Conservation (phyloP, 2,888 invertebrate species). For the Lutraria lutraria region DNA sequence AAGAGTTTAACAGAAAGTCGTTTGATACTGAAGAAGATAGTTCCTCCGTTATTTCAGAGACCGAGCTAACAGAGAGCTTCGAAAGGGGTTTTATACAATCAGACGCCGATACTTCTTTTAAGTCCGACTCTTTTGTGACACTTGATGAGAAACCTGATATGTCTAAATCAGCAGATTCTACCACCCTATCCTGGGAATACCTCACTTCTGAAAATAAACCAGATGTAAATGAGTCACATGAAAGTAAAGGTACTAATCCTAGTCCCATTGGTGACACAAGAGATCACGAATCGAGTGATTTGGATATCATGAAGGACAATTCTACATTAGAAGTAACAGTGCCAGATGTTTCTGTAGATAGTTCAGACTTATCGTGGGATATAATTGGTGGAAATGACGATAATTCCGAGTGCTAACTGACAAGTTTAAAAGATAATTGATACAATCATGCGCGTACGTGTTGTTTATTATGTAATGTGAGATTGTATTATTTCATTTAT, state of each 20-base stretch:
- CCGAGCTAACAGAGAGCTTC: not conserved
- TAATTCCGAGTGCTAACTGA: constrained; percentile 37
- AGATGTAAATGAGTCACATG: not conserved
- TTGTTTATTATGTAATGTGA: too few relatives aligned
- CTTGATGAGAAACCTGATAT: constrained; percentile 2
- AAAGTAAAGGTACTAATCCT: not conserved
- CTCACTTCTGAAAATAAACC: constrained; percentile 34
- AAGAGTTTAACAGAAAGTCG: not conserved
- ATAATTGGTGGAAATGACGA: constrained; percentile 32
- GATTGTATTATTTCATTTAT: too few relatives aligned
- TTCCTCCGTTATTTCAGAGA: not conserved
- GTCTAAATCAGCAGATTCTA: constrained; percentile 38
- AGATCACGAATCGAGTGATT: not conserved
- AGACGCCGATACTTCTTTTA: not conserved
- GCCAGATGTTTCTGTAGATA: not conserved
- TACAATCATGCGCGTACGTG: too few relatives aligned
- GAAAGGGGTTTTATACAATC: not conserved
- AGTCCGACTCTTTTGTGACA: not conserved
- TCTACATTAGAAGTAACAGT: not conserved
- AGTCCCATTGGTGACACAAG: not conserved
- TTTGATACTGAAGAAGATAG: not conserved
- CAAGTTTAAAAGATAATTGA: not conserved
- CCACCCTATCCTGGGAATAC: constrained; percentile 46
- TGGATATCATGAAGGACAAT: not conserved
- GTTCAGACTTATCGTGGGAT: constrained; percentile 46